Percentiles rank a stretch among this genome's conserved stretches.
Evolutionary conservation across 1,140 invertebrate species (phyloP).

Genomic region (Brachionus calyciflorus): DNA sequence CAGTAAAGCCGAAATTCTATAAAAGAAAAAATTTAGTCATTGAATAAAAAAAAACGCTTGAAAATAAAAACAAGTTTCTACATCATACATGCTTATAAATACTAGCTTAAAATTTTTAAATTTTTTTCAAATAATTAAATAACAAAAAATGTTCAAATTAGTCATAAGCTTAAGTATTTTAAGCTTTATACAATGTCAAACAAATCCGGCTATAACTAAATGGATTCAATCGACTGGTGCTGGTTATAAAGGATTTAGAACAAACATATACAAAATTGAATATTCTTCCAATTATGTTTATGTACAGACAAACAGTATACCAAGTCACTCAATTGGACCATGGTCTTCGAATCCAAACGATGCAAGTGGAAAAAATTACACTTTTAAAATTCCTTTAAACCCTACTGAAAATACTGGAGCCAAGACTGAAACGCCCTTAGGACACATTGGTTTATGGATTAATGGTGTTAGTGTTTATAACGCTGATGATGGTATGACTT

Average conservation of each 20-base stretch:
- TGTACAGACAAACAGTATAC: neutral
- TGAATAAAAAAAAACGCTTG: no score
- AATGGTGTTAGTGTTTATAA: neutral
- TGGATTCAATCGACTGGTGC: neutral
- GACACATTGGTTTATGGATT: slow-evolving; percentile 13
- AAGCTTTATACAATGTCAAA: neutral
- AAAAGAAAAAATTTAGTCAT: no score
- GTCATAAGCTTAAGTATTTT: no score
- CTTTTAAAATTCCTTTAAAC: neutral
- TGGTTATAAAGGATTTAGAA: neutral
- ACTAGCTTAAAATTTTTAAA: no score
- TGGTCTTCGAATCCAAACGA: neutral
- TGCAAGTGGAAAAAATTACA: neutral
- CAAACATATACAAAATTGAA: neutral
- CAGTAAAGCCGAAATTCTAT: no score
- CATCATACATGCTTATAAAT: no score
- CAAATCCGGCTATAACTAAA: neutral
- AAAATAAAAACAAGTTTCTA: no score
- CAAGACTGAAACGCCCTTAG: neutral
- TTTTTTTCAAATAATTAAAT: no score
- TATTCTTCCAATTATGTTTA: neutral
- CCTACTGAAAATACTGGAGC: neutral
- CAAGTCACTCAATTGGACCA: neutral
- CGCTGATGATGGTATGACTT: neutral
- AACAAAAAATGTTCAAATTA: no score